Evolutionary conservation across 2,797 vertebrate species (phyloP), one percentile per base, ranked within the genome.

Genomic region (Amblyopsis hoosieri): DNA sequence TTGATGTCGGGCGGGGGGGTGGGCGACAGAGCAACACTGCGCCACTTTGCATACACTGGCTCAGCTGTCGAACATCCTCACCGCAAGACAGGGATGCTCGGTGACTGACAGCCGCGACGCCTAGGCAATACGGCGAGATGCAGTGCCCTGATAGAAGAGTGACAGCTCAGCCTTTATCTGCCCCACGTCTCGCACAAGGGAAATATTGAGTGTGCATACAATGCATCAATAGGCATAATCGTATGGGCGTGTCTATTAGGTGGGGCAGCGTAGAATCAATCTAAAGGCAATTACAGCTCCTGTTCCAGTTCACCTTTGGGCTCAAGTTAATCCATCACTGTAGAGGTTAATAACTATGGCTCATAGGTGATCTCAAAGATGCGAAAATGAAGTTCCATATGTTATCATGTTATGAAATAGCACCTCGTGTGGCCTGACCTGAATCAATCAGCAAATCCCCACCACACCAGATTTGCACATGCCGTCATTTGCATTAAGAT

Each of bases 401-500:
- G 72, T 81, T 49, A 71, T 61, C 64, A 57, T 72, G 70, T 81
- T 49, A 71, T 61, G 54, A 69, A 60, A 66, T 74, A 57, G 2
- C 33, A 23, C 56, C 57, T 4, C 47, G 19, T 14, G 62, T 76
- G 60, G 75, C 37, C 53, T 54, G 57, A 49, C 61, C 54, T 45
- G 66, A 66, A 69, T 81, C 68, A 69, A 50, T 81, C 71, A 23
- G 23, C 37, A 7, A 60, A 65, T 63, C 64, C 31, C 55, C 10
- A 60, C 54, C 45, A n/a, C 49, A 60, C 60, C 67, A 59, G 57
- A 71, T 80, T 45, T 23, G 66, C 76, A 67, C 52, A 79, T 69
- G 70, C 77, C 74, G 69, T 66, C 49, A 87, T 90, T 90, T 87
- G 82, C 82, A 87, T 85, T 83, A 91, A 91, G 89, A 93, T 90